phyloP scores from a whole-genome alignment of 2,113 vertebrate species.

The Plecturocebus donacophilus region DNA sequence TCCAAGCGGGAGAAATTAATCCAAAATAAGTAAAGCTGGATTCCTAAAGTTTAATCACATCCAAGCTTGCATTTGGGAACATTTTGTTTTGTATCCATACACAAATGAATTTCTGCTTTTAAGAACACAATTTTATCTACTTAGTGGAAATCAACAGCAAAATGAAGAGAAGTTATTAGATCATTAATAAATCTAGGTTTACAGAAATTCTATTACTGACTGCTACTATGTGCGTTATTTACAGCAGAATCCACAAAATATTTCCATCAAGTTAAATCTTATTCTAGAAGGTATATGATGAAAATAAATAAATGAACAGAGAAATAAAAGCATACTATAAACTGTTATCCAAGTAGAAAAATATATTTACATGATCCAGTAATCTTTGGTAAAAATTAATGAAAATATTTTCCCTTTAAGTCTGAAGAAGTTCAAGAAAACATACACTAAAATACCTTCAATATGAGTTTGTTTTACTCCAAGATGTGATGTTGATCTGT shows the following conservation, averaged over 20 bases:
- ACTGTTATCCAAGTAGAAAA: neutral
- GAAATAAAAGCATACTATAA: neutral
- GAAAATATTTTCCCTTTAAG: neutral
- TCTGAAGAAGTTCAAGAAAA: slow-evolving; percentile 23
- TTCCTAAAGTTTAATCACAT: neutral
- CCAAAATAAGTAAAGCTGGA: slow-evolving; percentile 8
- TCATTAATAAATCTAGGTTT: neutral
- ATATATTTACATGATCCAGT: neutral
- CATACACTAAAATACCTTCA: neutral
- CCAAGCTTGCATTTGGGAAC: neutral
- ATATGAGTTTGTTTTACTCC: neutral
- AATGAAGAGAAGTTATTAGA: neutral
- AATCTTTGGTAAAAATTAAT: neutral
- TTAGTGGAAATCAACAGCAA: neutral
- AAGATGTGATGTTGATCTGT: neutral
- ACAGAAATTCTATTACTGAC: slow-evolving; percentile 13
- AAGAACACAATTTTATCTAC: neutral
- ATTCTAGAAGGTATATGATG: neutral
- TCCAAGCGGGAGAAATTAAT: neutral
- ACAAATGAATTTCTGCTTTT: slow-evolving; percentile 41
- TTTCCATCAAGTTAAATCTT: neutral
- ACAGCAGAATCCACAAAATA: neutral
- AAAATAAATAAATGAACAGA: neutral
- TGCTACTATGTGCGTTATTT: neutral
- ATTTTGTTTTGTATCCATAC: slow-evolving; percentile 5